Evolutionary conservation across 2,113 vertebrate species (phyloP), one percentile per base, ranked within the genome.

Genomic region (Condylura cristata): DNA sequence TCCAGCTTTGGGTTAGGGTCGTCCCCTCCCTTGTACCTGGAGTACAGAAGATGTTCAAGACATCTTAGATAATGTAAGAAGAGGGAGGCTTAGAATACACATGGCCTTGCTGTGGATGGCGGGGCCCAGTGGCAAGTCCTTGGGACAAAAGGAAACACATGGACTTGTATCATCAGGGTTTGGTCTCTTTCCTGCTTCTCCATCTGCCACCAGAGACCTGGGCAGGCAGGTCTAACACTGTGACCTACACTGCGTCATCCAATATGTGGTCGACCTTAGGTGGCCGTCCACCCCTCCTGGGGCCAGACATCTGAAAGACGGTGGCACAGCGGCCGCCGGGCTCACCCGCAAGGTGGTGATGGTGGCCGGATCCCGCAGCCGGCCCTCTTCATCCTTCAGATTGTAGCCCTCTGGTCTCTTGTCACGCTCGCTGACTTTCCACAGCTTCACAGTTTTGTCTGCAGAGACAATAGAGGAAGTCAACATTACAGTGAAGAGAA

Each of bases 371-470:
- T 99, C 99, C 96, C 99, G 98, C 74, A 99, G 98, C 28, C 99
- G 98, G 84, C 99, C 99, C 0, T 99, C 99, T 79, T 99, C 99
- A 97, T 99, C 99, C 97, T 99, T 99, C 80, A 99, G 98, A 96
- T 99, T 99, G 98, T 99, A 99, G 76, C 99, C 99, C 97, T 99
- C 99, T 0, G 99, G 99, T 58, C 99, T 98, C 97, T 99, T 99
- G 98, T 99, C 99, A 81, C 99, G 97, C 97, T 99, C 99, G n/a
- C 99, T 99, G 97, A 99, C 99, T 97, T 99, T 99, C 99, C 99
- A 99, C 85, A 99, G 99, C 98, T 99, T 99, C 98, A 99, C 99
- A 1, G 99, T 99, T 98, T 99, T 99, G 98, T 99, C 99, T 99
- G 97, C 1, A 93, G 56, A 89, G 90, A 87, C 85, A 79, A 17